Percentiles rank a stretch among this genome's conserved stretches.
Evolutionary conservation across 2,888 invertebrate genomes (phyloP).

Genomic region (Apamea anceps): DNA sequence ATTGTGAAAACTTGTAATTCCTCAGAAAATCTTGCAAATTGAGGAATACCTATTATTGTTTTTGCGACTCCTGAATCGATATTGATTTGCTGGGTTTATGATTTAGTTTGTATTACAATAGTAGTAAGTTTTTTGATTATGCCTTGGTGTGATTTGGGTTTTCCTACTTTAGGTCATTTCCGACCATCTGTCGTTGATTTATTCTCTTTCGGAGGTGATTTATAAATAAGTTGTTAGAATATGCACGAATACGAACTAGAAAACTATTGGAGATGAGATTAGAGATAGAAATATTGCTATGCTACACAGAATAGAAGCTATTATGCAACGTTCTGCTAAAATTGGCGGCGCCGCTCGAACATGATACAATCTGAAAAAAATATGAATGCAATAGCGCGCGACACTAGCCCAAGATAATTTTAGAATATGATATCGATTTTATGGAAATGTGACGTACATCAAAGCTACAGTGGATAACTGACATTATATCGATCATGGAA

Average conservation of each 20-base stretch:
- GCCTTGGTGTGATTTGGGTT: neutral
- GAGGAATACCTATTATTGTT: neutral
- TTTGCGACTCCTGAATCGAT: neutral
- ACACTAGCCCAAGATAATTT: constrained; percentile 1
- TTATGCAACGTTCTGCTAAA: constrained; percentile 9
- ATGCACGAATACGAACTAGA: neutral
- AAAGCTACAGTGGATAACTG: constrained; percentile 9
- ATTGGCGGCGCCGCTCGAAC: neutral
- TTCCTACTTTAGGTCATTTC: neutral
- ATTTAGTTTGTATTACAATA: neutral
- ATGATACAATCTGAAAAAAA: constrained; percentile 25
- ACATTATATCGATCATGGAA: neutral
- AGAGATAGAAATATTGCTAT: constrained; percentile 4
- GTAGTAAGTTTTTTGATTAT: neutral
- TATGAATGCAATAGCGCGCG: constrained; percentile 16
- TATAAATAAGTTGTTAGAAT: neutral
- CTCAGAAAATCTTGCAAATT: neutral
- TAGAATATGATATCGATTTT: constrained; percentile 10
- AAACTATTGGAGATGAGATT: neutral
- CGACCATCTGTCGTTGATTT: neutral
- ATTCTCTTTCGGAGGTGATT: neutral
- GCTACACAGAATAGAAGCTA: neutral
- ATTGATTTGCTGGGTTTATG: neutral
- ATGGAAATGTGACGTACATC: constrained; percentile 16
- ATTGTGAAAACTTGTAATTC: neutral